phyloP scores from a whole-genome alignment of 1,140 invertebrate species.

The Micrasema longulum region DNA sequence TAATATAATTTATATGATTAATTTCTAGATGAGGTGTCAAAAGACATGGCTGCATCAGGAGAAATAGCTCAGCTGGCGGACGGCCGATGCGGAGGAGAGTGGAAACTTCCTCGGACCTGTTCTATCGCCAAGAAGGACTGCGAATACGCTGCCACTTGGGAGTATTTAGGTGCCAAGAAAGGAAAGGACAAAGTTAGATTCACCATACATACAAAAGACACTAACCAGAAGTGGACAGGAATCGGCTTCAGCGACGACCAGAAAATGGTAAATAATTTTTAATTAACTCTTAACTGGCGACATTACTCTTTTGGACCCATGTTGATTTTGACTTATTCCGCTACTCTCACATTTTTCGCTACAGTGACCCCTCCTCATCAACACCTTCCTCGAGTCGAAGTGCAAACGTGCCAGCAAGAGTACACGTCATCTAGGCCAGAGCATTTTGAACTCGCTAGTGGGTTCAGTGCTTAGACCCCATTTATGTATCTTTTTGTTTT shows the following conservation, averaged over 20 bases:
- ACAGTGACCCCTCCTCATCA: too few relatives aligned
- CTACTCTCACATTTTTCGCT: too few relatives aligned
- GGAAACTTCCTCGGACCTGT: constrained; percentile 82
- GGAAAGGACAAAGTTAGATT: constrained; percentile 85
- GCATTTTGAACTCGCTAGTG: too few relatives aligned
- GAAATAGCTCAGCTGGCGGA: constrained; percentile 59
- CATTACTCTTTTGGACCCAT: too few relatives aligned
- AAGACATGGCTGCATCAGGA: constrained; percentile 40
- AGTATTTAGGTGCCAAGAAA: constrained; percentile 75
- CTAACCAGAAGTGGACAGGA: constrained; percentile 88
- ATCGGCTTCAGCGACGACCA: constrained; percentile 91
- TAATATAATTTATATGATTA: too few relatives aligned
- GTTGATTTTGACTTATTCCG: too few relatives aligned
- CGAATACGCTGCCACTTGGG: constrained; percentile 88
- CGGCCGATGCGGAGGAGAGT: constrained; percentile 80
- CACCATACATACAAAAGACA: constrained; percentile 85
- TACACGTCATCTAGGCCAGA: too few relatives aligned
- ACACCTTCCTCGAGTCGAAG: too few relatives aligned
- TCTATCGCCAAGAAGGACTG: constrained; percentile 77
- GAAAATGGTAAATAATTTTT: constrained; percentile 76
- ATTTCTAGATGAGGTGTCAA: constrained; percentile 48
- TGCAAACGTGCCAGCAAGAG: too few relatives aligned
- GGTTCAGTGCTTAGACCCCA: too few relatives aligned
- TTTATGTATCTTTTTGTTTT: too few relatives aligned
- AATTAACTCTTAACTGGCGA: too few relatives aligned